Conservation (phyloP, 1,140 invertebrate species). For the Drosophila bocki region DNA sequence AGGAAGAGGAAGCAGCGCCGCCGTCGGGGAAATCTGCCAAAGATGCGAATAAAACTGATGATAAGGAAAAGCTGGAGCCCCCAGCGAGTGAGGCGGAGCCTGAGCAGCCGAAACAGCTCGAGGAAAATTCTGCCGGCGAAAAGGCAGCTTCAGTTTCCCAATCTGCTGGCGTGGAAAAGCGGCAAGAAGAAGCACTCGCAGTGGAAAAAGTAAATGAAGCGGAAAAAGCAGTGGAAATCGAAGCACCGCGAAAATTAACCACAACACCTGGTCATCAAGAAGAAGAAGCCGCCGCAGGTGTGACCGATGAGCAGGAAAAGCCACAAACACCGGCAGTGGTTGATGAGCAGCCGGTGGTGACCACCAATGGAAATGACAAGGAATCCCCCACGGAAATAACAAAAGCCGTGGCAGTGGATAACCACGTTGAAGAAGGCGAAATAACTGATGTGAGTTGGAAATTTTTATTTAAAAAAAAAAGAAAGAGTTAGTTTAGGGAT, state of each 20-base stretch:
- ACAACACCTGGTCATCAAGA: slow-evolving; percentile 6
- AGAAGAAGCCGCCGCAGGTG: slow-evolving; percentile 15
- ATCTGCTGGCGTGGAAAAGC: slow-evolving; percentile 46
- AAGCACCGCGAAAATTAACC: neutral
- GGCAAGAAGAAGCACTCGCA: slow-evolving; percentile 16
- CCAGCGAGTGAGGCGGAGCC: neutral
- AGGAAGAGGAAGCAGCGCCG: slow-evolving; percentile 36
- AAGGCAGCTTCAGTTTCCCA: slow-evolving; percentile 7
- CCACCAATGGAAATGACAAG: slow-evolving; percentile 49
- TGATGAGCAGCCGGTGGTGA: slow-evolving; percentile 12
- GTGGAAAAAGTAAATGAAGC: slow-evolving; percentile 29
- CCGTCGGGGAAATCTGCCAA: slow-evolving; percentile 1
- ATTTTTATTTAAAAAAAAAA: neutral
- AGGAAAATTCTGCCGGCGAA: neutral
- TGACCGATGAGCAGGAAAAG: slow-evolving; percentile 15
- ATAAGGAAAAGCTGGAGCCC: slow-evolving; percentile 11
- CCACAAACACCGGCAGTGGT: neutral
- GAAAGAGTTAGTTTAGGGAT: neutral
- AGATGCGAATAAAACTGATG: slow-evolving; percentile 16
- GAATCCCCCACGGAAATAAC: neutral
- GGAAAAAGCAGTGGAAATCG: slow-evolving; percentile 27
- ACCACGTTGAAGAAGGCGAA: slow-evolving; percentile 67
- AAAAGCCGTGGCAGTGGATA: slow-evolving; percentile 7
- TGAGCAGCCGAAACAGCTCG: neutral
- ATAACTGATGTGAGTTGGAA: slow-evolving; percentile 62